Evolutionary conservation across 2,888 invertebrate genomes (phyloP).

Genomic region (Trachelus troglodyta): DNA sequence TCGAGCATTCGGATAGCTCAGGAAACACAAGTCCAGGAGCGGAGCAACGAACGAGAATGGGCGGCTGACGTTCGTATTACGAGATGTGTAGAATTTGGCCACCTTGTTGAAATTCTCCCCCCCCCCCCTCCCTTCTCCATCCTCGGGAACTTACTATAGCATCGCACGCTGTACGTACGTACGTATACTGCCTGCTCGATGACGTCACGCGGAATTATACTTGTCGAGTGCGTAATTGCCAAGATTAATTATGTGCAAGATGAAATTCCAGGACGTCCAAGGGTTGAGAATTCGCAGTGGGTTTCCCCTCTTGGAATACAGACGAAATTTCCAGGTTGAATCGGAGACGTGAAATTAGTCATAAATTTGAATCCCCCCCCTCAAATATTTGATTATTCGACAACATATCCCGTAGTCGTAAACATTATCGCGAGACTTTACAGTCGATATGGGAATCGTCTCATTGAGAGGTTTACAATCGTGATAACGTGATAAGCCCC

Average conservation of each 20-base stretch:
- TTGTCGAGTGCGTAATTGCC: slow-evolving; percentile 52
- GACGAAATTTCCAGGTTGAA: background rate
- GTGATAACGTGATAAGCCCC: background rate
- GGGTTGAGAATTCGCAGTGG: slow-evolving; percentile 41
- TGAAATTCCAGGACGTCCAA: slow-evolving; percentile 54
- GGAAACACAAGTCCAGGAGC: background rate
- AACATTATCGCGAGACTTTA: background rate
- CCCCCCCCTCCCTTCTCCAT: background rate
- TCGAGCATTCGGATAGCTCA: background rate
- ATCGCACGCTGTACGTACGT: slow-evolving; percentile 16
- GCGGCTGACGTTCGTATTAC: background rate
- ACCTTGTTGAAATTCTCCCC: slow-evolving; percentile 5
- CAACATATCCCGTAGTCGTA: background rate
- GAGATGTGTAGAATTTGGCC: slow-evolving; percentile 9
- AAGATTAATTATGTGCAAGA: slow-evolving; percentile 61
- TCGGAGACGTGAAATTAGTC: background rate
- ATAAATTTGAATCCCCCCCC: background rate
- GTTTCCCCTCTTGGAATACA: background rate
- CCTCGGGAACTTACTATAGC: background rate
- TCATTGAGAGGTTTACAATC: background rate
- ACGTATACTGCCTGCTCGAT: background rate
- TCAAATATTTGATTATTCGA: background rate
- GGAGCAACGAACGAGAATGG: background rate
- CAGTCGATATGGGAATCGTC: background rate
- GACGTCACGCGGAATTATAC: slow-evolving; percentile 43